Evolutionary conservation across 2,888 invertebrate genomes (phyloP), one percentile per base, ranked within the genome.

Genomic region (Apamea epomidion): DNA sequence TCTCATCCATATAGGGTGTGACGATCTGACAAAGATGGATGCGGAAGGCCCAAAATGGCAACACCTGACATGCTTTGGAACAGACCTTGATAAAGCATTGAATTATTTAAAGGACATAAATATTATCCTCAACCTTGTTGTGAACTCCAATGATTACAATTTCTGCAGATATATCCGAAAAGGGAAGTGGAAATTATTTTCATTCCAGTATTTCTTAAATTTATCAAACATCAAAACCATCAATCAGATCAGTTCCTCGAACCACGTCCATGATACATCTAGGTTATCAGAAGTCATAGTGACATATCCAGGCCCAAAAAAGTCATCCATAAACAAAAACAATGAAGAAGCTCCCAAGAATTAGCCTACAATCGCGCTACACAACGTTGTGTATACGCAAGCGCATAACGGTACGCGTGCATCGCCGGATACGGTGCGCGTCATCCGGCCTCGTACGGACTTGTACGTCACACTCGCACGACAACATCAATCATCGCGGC

Each of bases 371-470:
- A 87, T 80, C 77, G 65, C 54, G 72, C 74, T 87, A 78, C 82
- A 87, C 84, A 87, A 87, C 79, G 83, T 83, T 89, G 89, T 85
- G 87, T 90, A 78, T 76, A 80, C 90, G 88, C 83, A 80, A 81
- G 80, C 81, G 84, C 86, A 87, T 89, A 89, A 89, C 89, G 90
- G 89, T 89, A 82, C 83, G 89, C 89, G 91, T 85, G 88, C 86
- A 84, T 82, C 75, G 85, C 89, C 89, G 91, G 89, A 89, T 88
- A 83, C 87, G 80, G 78, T 84, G 81, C 88, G 76, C 88, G 91
- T 88, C 91, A 84, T 88, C 88, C 90, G 88, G 90, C 73, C 82
- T 76, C 90, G 78, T 83, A 68, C 82, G 60, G 48, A 79, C 68
- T 62, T 76, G 69, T 75, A 85, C 85, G 85, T 85, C 85, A 85